Evolutionary conservation across 2,888 invertebrate genomes (phyloP).

Genomic region (Hipparchia semele): DNA sequence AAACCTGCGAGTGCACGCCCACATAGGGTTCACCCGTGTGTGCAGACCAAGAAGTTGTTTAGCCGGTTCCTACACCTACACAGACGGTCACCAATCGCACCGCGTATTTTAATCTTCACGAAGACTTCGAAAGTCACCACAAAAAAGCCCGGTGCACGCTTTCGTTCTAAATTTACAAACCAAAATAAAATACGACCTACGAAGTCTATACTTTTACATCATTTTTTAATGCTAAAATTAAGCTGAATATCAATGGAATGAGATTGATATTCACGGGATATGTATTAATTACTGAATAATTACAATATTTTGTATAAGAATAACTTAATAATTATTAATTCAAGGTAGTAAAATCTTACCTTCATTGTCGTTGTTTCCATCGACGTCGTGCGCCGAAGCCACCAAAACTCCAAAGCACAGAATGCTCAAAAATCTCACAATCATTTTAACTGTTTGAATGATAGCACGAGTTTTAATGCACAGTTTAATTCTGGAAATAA

Average conservation of each 20-base stretch:
- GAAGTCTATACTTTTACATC: neutral
- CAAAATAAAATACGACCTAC: slow-evolving; percentile 24
- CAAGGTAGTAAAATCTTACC: slow-evolving; percentile 56
- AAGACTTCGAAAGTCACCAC: slow-evolving; percentile 37
- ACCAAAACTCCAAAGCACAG: slow-evolving; percentile 78
- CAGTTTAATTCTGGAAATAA: slow-evolving; percentile 67
- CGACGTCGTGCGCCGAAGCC: slow-evolving; percentile 72
- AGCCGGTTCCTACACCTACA: slow-evolving; percentile 73
- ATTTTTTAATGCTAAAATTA: slow-evolving; percentile 6
- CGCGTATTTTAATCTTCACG: slow-evolving; percentile 38
- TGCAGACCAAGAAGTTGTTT: slow-evolving; percentile 48
- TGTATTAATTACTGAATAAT: neutral
- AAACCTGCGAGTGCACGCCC: slow-evolving; percentile 45
- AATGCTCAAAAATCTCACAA: slow-evolving; percentile 81
- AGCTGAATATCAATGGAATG: neutral
- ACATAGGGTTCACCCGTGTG: slow-evolving; percentile 43
- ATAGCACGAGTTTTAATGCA: slow-evolving; percentile 65
- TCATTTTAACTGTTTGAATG: slow-evolving; percentile 75
- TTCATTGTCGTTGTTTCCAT: slow-evolving; percentile 81
- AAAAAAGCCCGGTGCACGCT: slow-evolving; percentile 35
- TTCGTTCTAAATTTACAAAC: slow-evolving; percentile 26
- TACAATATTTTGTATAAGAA: too few species aligned
- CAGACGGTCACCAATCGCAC: slow-evolving; percentile 48
- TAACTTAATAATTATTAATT: slow-evolving; percentile 3
- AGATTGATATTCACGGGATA: neutral